phyloP scores from a whole-genome alignment of 2,113 vertebrate genomes.

The Sphaerodactylus townsendi region DNA sequence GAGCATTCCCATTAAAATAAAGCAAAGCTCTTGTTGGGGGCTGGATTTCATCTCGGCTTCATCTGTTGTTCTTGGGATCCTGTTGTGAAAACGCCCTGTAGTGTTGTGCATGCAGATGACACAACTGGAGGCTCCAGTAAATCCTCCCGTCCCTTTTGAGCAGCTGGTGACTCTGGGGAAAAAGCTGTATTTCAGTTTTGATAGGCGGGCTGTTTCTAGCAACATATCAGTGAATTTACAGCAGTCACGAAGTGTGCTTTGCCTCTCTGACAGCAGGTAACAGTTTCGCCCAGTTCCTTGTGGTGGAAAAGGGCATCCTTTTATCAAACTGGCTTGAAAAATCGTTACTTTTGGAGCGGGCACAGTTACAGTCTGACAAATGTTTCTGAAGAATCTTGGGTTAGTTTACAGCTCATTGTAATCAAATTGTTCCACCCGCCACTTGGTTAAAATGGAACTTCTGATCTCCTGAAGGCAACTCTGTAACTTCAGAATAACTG shows the following conservation, averaged over 20 bases:
- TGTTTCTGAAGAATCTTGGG: neutral
- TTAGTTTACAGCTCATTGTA: neutral
- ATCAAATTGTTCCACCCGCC: neutral
- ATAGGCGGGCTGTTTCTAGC: too few species aligned
- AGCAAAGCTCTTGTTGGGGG: neutral
- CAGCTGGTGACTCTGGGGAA: neutral
- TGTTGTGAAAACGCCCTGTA: neutral
- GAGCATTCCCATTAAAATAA: neutral
- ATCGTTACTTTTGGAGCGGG: neutral
- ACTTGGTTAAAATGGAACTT: neutral
- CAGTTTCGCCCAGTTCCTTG: neutral
- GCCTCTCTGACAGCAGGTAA: neutral
- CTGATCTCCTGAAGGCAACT: too few species aligned
- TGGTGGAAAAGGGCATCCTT: neutral
- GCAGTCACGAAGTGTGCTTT: neutral
- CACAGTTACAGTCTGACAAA: too few species aligned
- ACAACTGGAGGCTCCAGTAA: neutral
- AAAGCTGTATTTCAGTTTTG: neutral
- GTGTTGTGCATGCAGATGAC: neutral
- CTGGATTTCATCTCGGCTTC: neutral
- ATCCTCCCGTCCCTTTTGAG: neutral
- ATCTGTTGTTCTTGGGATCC: neutral
- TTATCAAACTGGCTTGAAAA: neutral
- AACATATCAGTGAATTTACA: neutral
- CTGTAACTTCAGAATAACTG: neutral